Percentiles rank a stretch among this genome's conserved stretches.
Conservation (phyloP, 2,797 vertebrate genomes). For the Aeoliscus strigatus region DNA sequence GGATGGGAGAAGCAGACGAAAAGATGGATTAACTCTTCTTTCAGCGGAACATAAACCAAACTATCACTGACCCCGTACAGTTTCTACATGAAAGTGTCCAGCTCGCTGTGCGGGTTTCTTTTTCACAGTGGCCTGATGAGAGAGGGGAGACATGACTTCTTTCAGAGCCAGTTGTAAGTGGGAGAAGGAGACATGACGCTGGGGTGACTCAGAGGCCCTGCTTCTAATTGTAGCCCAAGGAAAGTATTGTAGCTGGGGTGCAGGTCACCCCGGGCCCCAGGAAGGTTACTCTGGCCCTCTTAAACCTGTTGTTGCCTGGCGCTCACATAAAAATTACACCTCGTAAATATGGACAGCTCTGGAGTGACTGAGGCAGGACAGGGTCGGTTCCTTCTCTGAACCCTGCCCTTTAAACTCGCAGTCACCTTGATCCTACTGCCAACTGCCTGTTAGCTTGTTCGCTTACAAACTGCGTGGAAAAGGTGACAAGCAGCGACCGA, state of each 20-base stretch:
- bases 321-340: slow-evolving; percentile 78
- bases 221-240: slow-evolving; percentile 72
- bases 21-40: slow-evolving; percentile 1
- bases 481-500: slow-evolving; percentile 21
- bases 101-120: slow-evolving; percentile 3
- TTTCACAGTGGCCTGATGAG: slow-evolving; percentile 18
- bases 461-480: slow-evolving; percentile 20
- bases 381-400: slow-evolving; percentile 60
- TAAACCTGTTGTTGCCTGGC: slow-evolving; percentile 78
- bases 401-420: slow-evolving; percentile 66
- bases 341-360: slow-evolving; percentile 71
- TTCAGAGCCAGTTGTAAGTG: slow-evolving; percentile 18
- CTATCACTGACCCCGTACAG: not conserved
- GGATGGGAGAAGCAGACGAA: slow-evolving; percentile 5
- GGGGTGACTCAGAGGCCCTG: slow-evolving; percentile 59
- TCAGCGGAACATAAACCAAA: not conserved
- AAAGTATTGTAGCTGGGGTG: slow-evolving; percentile 54
- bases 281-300: slow-evolving; percentile 72
- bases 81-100: slow-evolving; percentile 6
- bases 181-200: slow-evolving; percentile 33
- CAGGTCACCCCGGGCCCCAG: slow-evolving; percentile 63
- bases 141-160: slow-evolving; percentile 16
- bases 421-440: slow-evolving; percentile 54
- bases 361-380: slow-evolving; percentile 52
- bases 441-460: slow-evolving; percentile 40